A percentile compares a stretch with the other conserved stretches of the same genome.
phyloP scores from a whole-genome alignment of 2,797 vertebrate species.

The Ispidina picta region DNA sequence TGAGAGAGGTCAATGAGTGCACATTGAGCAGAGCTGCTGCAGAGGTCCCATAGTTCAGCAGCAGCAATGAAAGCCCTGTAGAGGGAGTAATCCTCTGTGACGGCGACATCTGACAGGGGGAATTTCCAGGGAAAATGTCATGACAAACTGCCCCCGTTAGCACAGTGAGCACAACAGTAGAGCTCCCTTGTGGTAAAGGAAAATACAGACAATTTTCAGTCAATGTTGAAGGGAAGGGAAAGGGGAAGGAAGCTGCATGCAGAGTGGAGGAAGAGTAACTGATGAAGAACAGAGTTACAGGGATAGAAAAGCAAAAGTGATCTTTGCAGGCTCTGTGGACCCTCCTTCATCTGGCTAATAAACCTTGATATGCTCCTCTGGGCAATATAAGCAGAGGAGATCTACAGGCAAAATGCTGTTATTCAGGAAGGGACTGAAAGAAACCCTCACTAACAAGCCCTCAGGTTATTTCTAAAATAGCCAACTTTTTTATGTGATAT shows the following conservation, averaged over 20 bases:
- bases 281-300: not conserved
- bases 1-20: not conserved
- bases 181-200: not conserved
- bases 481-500: not conserved
- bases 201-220: not conserved
- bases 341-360: not conserved
- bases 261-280: not conserved
- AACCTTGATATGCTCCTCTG: not conserved
- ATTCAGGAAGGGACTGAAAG: not conserved
- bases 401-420: not conserved
- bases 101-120: not conserved
- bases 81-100: accelerated
- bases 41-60: not conserved
- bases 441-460: not conserved
- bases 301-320: not conserved
- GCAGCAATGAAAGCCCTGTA: not conserved
- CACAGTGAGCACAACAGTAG: not conserved
- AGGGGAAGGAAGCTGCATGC: not conserved
- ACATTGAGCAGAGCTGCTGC: accelerated
- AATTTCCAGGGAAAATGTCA: not conserved
- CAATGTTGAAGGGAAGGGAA: not conserved
- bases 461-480: not conserved
- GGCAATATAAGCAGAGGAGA: not conserved
- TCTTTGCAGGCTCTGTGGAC: not conserved
- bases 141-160: not conserved